Evolutionary conservation across 2,113 vertebrate species (phyloP), one percentile per base, ranked within the genome.

Genomic region (Cromileptes altivelis): DNA sequence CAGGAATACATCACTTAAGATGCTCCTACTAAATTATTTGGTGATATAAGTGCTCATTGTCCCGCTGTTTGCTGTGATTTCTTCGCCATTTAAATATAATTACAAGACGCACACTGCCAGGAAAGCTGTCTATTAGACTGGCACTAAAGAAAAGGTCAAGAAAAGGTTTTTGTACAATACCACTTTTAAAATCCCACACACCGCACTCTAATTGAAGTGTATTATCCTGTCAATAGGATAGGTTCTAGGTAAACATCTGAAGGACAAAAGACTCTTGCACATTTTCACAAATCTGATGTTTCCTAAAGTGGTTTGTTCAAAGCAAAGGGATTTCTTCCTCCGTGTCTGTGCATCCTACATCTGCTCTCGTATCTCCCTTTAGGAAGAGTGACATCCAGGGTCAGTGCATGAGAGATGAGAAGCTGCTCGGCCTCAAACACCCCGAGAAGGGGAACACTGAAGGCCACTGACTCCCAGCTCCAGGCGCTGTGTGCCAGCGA

Each of bases 321-420:
- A 42, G 9, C 33, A 57, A 79, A 76, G 9, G 15, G 3, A 42
- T 81, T 65, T 64, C 3, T 56, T 42, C 58, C 42, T 42, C 27
- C 27, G 7, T 60, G 30, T 72, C 52, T 60, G 33, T 60, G 61
- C 69, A 49, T 78, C 55, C 13, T 75, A 49, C 76, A 76, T 79
- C 40, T 63, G 47, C 62, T 71, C 50, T 67, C 64, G 60, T 3
- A 85, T 62, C 49, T 58, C 69, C 61, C 85, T 77, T 57, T 47
- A 78, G 55, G 75, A 72, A 19, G 55, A 47, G 53, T 82, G 30
- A 69, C 74, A 83, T 88, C 67, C 63, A 25, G 73, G 80, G 74
- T 85, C 80, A 84, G 15, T 50, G 56, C 65, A 67, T 80, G 67
- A 78, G 50, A 85, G 91, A 92, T 64, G 79, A 90, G 71, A 86